These are phyloP conservation scores for Aldabrachelys gigantea DNA, from an alignment of 2,113 vertebrate genomes.

Conservation along the genomic window DNA sequence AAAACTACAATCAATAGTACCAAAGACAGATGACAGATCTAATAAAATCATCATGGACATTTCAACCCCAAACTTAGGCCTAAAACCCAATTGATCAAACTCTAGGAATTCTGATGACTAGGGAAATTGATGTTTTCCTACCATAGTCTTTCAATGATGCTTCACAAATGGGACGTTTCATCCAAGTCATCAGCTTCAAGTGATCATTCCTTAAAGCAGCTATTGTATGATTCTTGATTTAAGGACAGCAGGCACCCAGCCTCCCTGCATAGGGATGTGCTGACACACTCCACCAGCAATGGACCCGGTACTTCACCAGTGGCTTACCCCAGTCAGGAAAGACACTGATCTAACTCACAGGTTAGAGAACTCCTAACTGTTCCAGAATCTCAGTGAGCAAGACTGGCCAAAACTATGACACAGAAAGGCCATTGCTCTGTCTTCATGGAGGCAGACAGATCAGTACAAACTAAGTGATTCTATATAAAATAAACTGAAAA, in stretches of 20 bases:
- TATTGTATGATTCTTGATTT: neutral
- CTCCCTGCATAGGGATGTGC: neutral
- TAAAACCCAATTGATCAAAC: neutral
- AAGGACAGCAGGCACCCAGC: neutral
- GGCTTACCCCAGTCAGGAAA: neutral
- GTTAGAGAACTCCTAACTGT: neutral
- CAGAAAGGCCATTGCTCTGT: neutral
- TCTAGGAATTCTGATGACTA: neutral
- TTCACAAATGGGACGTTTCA: neutral
- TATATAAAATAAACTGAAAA: neutral
- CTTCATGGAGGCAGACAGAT: neutral
- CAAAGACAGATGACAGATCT: neutral
- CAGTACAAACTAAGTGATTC: neutral
- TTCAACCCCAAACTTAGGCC: neutral
- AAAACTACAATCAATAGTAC: neutral
- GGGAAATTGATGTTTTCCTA: neutral
- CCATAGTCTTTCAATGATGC: neutral
- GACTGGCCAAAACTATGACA: neutral
- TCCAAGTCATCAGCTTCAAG: neutral
- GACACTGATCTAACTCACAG: neutral
- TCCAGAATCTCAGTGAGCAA: neutral
- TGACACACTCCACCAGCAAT: neutral
- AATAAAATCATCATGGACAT: neutral
- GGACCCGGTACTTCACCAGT: fast-evolving
- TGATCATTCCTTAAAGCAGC: neutral